Percentiles rank a stretch among this genome's conserved stretches.
Conservation (phyloP, 2,888 invertebrate species). For the Phengaris alcon region DNA sequence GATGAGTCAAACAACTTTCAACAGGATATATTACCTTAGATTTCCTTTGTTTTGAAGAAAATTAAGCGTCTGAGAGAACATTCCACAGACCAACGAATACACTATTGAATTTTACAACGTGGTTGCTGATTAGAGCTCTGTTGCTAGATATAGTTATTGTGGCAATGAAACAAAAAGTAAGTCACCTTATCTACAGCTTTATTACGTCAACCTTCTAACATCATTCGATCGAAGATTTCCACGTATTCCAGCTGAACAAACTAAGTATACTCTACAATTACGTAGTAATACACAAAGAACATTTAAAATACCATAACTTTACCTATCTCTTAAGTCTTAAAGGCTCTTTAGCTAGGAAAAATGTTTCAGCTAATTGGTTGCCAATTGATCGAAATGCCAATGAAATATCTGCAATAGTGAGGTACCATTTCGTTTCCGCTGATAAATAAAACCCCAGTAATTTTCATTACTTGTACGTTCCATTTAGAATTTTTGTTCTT, state of each 20-base stretch:
- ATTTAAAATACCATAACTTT: neutral
- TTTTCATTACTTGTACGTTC: neutral
- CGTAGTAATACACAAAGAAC: neutral
- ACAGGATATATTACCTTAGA: slow-evolving; percentile 60
- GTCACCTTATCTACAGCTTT: neutral
- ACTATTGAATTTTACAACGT: neutral
- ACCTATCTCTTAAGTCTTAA: neutral
- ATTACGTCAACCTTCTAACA: neutral
- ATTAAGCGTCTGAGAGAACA: slow-evolving; percentile 16
- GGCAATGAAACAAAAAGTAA: neutral
- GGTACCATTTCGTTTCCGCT: slow-evolving; percentile 6
- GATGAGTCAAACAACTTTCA: slow-evolving; percentile 67
- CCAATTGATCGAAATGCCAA: slow-evolving; percentile 5
- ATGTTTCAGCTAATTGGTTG: neutral
- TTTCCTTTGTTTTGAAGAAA: slow-evolving; percentile 42
- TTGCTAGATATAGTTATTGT: neutral
- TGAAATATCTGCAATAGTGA: neutral
- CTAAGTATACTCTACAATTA: neutral
- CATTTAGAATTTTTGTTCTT: neutral
- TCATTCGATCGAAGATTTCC: neutral
- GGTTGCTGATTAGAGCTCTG: neutral
- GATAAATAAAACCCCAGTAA: neutral
- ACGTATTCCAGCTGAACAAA: neutral
- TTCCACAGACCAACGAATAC: neutral
- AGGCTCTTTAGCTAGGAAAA: neutral